Evolutionary conservation across 2,888 invertebrate genomes (phyloP).

Genomic region (Leucophenga maculata): DNA sequence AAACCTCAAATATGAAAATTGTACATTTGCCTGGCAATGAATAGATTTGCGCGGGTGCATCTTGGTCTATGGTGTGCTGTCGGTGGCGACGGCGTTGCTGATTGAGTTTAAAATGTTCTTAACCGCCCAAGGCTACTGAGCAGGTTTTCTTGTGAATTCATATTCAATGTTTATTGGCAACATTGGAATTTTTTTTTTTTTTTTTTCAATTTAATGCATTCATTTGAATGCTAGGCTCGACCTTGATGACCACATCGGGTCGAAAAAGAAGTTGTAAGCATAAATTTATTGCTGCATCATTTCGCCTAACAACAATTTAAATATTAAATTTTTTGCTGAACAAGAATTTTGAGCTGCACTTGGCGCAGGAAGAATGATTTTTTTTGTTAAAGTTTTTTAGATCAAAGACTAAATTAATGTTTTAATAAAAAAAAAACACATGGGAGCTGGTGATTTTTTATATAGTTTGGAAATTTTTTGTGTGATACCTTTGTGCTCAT

Average conservation of each 20-base stretch:
- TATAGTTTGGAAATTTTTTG: no score
- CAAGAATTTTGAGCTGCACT: not conserved
- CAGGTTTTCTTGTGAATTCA: no score
- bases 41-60: no score
- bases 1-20: no score
- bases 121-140: not conserved
- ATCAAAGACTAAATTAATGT: not conserved
- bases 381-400: not conserved
- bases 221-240: not conserved
- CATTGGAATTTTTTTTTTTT: constrained; percentile 24
- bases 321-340: not conserved
- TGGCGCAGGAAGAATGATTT: not conserved
- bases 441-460: not conserved
- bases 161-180: not conserved
- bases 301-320: constrained; percentile 1
- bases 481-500: no score
- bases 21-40: no score
- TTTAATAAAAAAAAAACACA: constrained; percentile 13
- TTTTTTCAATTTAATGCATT: constrained; percentile 6
- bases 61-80: no score
- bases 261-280: constrained; percentile 42
- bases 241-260: constrained; percentile 7
- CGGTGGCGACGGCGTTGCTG: not conserved
- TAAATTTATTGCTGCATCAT: constrained; percentile 45
- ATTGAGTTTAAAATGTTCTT: constrained; percentile 43